Base-by-base conservation (phyloP, 2,113 vertebrate genomes). In the Pseudolaguvia tuberculata region DNA sequence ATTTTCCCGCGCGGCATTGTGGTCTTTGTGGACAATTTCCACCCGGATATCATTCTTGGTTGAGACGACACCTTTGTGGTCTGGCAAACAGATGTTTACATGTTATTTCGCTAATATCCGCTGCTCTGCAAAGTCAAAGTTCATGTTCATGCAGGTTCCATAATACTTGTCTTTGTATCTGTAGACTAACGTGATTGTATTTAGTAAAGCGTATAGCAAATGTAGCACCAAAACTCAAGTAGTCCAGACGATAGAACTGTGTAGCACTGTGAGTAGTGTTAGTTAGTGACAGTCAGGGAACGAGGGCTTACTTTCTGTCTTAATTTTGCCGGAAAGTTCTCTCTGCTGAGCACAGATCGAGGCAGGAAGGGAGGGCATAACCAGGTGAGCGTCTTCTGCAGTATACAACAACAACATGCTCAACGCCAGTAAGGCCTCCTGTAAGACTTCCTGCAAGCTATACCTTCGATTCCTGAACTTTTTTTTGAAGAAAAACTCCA, bases 41-140 rank as follows among this genome's bases (percentile, higher is more conserved):
- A 99, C 97, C 0, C 97, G 94, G 84, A 99, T 99, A n/a, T 99
- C 97, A 2, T 99, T 99, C 89, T 96, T 99, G 78, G 94, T 95
- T 0, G 95, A 97, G 39, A 97, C 96, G 1, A 95, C 97, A 0
- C 97, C 97, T 88, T 99, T 99, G 53, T 96, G 92, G 90, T 98
- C 97, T 99, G 87, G 71, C 21, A 51, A 53, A 52, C 13, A 45
- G 10, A 59, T 17, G 52, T 39, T 35, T 20, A 39, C n/a, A 6
- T 29, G 25, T 67, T 67, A 67, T 15, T 48, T 47, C 14, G 0
- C 10, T 18, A 50, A 6, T 50, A 50, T 29, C 9, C 2, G 20
- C 23, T 67, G 8, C 45, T 29, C 15, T 3, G 9, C 17, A 50
- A 50, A 67, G 13, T 50, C 45, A 67, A 27, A 48, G 13, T 15